phyloP scores from a whole-genome alignment of 2,797 vertebrate genomes.

The Syndactyla subalaris region DNA sequence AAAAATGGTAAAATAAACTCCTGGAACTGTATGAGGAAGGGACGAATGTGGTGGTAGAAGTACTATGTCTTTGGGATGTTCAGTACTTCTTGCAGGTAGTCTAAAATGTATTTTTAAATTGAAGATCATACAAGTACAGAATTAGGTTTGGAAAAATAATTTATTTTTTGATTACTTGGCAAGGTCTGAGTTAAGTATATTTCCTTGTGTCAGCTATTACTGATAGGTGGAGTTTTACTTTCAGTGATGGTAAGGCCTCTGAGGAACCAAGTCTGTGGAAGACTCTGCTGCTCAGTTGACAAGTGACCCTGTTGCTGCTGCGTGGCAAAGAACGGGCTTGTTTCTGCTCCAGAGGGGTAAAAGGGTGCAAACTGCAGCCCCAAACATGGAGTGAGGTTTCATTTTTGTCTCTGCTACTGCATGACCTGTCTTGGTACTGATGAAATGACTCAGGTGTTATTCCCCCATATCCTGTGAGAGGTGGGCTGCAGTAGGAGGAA shows the following conservation, averaged over 20 bases:
- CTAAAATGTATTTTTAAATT: neutral
- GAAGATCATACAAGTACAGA: neutral
- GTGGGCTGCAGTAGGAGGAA: neutral
- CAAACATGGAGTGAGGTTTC: neutral
- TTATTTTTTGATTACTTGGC: neutral
- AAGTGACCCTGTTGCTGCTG: neutral
- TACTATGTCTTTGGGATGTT: neutral
- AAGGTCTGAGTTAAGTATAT: neutral
- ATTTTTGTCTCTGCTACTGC: neutral
- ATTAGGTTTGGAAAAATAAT: neutral
- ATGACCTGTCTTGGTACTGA: neutral
- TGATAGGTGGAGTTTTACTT: neutral
- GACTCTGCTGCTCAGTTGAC: neutral
- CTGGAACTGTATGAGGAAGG: neutral
- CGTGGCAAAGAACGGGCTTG: rapidly evolving
- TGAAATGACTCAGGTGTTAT: neutral
- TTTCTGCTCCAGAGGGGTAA: too few species aligned
- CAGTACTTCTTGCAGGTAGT: neutral
- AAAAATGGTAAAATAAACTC: neutral
- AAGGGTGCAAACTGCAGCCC: neutral
- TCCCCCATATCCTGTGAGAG: neutral
- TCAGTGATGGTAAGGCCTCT: neutral
- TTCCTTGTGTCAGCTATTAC: neutral
- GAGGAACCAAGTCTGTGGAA: neutral
- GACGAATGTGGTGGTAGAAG: neutral